These are phyloP conservation scores for Phoxinus dragarum DNA, from an alignment of 2,797 vertebrate species.

Conservation along the genomic window DNA sequence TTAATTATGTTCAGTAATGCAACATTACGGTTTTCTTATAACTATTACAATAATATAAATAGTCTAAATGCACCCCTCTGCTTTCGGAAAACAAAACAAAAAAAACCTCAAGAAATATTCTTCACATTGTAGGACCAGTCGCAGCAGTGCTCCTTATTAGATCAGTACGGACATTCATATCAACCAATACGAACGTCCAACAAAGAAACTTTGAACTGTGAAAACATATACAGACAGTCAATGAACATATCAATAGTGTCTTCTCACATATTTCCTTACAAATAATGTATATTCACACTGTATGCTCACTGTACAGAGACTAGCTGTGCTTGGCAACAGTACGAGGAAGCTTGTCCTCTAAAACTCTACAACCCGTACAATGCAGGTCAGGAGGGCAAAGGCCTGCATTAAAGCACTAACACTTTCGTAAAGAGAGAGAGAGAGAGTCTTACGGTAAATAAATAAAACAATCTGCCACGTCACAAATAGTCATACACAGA, in stretches of 20 bases:
- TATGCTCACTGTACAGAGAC: conserved; percentile 57
- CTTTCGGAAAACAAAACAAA: conserved; percentile 15
- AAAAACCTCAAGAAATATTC: conserved; percentile 22
- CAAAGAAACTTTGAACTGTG: conserved; percentile 36
- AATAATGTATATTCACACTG: conserved; percentile 53
- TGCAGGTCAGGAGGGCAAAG: conserved; percentile 33
- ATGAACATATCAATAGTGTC: conserved; percentile 29
- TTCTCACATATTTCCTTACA: conserved; percentile 45
- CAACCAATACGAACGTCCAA: conserved; percentile 21
- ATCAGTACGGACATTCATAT: conserved; percentile 9
- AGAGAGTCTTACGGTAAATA: conserved; percentile 14
- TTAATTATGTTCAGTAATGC: conserved; percentile 12
- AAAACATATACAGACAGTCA: conserved; percentile 47
- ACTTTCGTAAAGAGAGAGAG: conserved; percentile 15
- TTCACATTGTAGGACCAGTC: conserved; percentile 26
- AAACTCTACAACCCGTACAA: conserved; percentile 56
- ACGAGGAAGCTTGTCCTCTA: conserved; percentile 40
- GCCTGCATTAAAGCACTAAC: conserved; percentile 44
- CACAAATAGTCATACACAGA: conserved; percentile 19
- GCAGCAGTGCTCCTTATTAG: conserved; percentile 5
- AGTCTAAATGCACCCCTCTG: conserved; percentile 10
- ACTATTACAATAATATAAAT: conserved; percentile 33
- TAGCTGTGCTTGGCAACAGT: conserved; percentile 57
- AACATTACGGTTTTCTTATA: not conserved
- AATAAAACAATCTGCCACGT: conserved; percentile 27